These are phyloP conservation scores for Drosophila malerkotliana DNA, from an alignment of 1,140 invertebrate species.

Conservation along the genomic window DNA sequence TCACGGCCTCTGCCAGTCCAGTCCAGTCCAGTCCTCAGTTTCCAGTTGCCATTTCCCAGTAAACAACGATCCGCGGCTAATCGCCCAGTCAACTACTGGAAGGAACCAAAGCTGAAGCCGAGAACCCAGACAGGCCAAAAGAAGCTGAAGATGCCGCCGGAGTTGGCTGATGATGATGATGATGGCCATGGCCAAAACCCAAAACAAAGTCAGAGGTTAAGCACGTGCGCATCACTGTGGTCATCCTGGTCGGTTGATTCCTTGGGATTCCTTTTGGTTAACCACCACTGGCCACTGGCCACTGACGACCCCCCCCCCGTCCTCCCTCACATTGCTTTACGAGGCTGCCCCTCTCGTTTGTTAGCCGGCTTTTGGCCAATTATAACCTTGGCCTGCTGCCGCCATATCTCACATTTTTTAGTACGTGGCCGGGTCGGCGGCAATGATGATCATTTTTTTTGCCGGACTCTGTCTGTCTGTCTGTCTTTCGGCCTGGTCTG, in stretches of 20 bases:
- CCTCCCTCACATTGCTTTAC: slow-evolving; percentile 58
- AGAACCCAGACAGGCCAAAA: neutral
- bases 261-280: slow-evolving; percentile 9
- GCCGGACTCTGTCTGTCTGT: slow-evolving; percentile 9
- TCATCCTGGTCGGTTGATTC: slow-evolving; percentile 25
- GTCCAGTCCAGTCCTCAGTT: too few relatives aligned
- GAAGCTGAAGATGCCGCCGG: slow-evolving; percentile 19
- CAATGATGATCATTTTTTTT: slow-evolving; percentile 78
- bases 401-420: slow-evolving; percentile 80
- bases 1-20: slow-evolving; percentile 25
- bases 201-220: slow-evolving; percentile 81
- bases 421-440: slow-evolving; percentile 58
- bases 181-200: slow-evolving; percentile 36
- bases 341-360: slow-evolving; percentile 71
- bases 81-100: slow-evolving; percentile 67
- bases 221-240: slow-evolving; percentile 73
- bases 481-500: slow-evolving; percentile 6
- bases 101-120: slow-evolving; percentile 35
- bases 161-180: slow-evolving; percentile 23
- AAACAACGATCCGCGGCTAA: slow-evolving; percentile 72
- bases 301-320: slow-evolving; percentile 11
- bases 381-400: slow-evolving; percentile 82
- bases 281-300: neutral
- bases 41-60: slow-evolving; percentile 55
- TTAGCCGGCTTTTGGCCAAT: slow-evolving; percentile 75